These are phyloP conservation scores for Turritopsis rubra DNA, from an alignment of 30 jellyfish, hydroid and myxozoan species.

Conservation along the genomic window DNA sequence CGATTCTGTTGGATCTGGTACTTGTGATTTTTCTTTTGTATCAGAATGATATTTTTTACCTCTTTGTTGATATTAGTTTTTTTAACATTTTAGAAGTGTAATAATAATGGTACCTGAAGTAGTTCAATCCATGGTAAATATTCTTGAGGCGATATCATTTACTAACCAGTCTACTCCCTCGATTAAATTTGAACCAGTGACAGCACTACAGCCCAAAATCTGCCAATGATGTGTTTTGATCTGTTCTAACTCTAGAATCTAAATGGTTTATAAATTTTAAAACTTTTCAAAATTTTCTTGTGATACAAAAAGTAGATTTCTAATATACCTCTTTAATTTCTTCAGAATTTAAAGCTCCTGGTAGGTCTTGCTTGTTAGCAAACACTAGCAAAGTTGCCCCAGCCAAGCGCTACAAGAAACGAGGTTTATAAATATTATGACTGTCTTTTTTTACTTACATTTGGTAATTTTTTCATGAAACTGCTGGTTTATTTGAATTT, in stretches of 20 bases:
- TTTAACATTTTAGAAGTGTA: too few relatives aligned
- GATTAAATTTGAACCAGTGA: constrained; percentile 64
- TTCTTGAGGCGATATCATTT: constrained; percentile 82
- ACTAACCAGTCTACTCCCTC: constrained; percentile 89
- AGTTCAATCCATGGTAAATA: constrained; percentile 73
- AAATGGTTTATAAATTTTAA: background rate
- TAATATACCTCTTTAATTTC: constrained; percentile 60
- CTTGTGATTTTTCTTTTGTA: too few relatives aligned
- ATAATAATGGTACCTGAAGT: background rate
- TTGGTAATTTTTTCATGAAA: too few relatives aligned
- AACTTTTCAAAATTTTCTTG: background rate
- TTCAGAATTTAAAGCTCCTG: constrained; percentile 64
- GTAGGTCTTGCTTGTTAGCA: constrained; percentile 92
- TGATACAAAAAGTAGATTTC: background rate
- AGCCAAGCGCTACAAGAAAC: constrained; percentile 53
- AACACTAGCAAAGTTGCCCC: constrained; percentile 91
- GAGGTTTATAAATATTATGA: background rate
- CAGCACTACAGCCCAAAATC: constrained; percentile 89
- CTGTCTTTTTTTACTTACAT: too few relatives aligned
- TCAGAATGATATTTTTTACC: background rate
- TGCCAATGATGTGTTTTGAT: constrained; percentile 91
- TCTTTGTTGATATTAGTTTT: too few relatives aligned
- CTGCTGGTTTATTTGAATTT: too few relatives aligned
- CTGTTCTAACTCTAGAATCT: constrained; percentile 64
- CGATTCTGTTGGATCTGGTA: too few relatives aligned